Evolutionary conservation across 1,140 invertebrate genomes (phyloP).

Genomic region (Belonocnema kinseyi): DNA sequence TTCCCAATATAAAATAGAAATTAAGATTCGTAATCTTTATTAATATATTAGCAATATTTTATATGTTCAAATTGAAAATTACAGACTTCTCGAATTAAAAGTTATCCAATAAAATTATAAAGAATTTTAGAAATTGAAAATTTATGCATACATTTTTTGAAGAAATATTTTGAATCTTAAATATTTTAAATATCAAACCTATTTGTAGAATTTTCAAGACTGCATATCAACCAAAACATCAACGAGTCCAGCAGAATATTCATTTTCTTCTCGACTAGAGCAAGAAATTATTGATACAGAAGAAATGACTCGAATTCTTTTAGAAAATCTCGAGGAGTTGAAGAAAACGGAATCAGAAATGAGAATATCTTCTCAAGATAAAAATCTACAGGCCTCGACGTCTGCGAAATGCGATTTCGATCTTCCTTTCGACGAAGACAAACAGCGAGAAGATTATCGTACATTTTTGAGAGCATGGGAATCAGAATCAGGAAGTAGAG

Average conservation of each 20-base stretch:
- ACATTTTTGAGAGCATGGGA: slow-evolving; percentile 6
- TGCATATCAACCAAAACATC: not conserved
- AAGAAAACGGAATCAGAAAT: not conserved
- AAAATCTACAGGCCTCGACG: not conserved
- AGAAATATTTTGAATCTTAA: too few species aligned
- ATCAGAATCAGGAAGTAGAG: not conserved
- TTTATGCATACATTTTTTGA: too few species aligned
- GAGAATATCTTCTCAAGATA: not conserved
- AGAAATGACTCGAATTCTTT: slow-evolving; percentile 4
- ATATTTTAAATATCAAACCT: too few species aligned
- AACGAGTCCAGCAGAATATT: slow-evolving; percentile 2
- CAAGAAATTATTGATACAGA: slow-evolving; percentile 7
- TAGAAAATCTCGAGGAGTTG: not conserved
- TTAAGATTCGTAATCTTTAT: too few species aligned
- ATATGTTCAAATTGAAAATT: too few species aligned
- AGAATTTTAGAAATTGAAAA: too few species aligned
- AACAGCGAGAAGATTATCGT: slow-evolving; percentile 6
- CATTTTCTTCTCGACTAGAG: slow-evolving; percentile 8
- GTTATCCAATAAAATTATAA: too few species aligned
- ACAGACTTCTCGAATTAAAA: too few species aligned
- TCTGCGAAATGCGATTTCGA: not conserved
- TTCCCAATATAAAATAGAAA: too few species aligned
- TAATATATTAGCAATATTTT: too few species aligned
- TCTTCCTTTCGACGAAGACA: not conserved
- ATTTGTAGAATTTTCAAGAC: slow-evolving; percentile 10